A percentile compares a stretch with the other conserved stretches of the same genome.
phyloP scores from a whole-genome alignment of 2,797 vertebrate species.

The Halcyon badia region DNA sequence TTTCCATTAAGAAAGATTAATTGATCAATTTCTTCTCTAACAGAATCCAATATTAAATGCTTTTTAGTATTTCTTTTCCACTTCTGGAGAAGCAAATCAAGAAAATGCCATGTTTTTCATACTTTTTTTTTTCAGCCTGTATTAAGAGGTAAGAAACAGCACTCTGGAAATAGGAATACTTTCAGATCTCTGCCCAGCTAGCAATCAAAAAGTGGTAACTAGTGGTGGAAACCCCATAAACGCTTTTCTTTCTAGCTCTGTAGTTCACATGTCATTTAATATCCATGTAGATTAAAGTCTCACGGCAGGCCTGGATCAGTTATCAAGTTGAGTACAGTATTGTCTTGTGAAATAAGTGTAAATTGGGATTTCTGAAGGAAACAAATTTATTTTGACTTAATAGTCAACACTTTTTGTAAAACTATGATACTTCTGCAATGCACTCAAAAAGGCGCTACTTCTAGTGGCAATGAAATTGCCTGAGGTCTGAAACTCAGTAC shows the following conservation, averaged over 20 bases:
- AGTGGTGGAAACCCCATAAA: neutral
- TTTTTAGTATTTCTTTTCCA: neutral
- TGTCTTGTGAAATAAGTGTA: neutral
- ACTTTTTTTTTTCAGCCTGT: neutral
- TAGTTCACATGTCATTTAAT: neutral
- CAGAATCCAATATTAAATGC: neutral
- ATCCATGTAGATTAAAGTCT: neutral
- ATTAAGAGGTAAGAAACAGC: neutral
- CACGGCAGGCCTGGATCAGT: neutral
- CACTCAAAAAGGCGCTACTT: neutral
- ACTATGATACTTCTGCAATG: rapidly evolving
- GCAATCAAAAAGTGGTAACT: neutral
- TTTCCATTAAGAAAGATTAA: neutral
- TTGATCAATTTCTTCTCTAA: neutral
- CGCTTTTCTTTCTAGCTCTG: neutral
- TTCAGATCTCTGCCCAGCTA: neutral
- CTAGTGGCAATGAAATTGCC: neutral
- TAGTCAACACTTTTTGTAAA: neutral
- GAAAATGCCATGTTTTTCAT: neutral
- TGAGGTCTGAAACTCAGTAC: neutral
- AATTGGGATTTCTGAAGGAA: neutral
- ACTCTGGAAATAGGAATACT: neutral
- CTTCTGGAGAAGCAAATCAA: neutral
- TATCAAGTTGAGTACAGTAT: neutral
- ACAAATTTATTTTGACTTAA: neutral